phyloP scores from a whole-genome alignment of 2,888 invertebrate species.

The Clitarchus hookeri region DNA sequence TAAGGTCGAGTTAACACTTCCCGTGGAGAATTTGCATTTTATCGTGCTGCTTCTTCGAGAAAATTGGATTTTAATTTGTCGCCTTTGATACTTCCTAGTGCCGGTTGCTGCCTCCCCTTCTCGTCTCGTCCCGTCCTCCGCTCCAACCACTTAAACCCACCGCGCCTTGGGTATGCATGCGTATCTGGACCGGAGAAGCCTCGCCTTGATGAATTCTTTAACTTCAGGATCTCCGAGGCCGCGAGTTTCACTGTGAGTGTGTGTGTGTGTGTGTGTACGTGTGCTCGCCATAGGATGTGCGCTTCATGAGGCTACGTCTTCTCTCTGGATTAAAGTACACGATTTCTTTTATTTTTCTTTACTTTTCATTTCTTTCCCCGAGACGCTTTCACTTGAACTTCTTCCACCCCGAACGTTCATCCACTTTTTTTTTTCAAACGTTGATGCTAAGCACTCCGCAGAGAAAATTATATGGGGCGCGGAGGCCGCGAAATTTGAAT shows the following conservation, averaged over 20 bases:
- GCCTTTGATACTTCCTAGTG: neutral
- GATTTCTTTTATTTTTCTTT: neutral
- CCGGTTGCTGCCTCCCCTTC: neutral
- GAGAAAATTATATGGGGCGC: no score
- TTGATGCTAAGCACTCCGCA: no score
- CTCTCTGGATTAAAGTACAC: neutral
- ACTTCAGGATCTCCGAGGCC: no score
- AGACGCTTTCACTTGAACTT: neutral
- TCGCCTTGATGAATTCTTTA: neutral
- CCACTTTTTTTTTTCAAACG: no score
- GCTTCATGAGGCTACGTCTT: neutral
- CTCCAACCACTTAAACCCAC: no score
- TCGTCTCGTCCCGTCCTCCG: neutral
- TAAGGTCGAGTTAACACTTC: slow-evolving; percentile 12
- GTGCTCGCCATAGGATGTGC: no score
- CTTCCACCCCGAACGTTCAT: neutral
- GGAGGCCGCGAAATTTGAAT: no score
- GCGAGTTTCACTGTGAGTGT: no score
- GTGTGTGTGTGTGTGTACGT: no score
- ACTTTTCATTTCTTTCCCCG: neutral
- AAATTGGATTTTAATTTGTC: slow-evolving; percentile 9
- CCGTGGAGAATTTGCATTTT: slow-evolving; percentile 14
- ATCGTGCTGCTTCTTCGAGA: slow-evolving; percentile 8
- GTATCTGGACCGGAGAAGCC: neutral
- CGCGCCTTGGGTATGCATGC: neutral